These are phyloP conservation scores for Parapsyche elsis DNA, from an alignment of 1,140 invertebrate species.

Conservation along the genomic window DNA sequence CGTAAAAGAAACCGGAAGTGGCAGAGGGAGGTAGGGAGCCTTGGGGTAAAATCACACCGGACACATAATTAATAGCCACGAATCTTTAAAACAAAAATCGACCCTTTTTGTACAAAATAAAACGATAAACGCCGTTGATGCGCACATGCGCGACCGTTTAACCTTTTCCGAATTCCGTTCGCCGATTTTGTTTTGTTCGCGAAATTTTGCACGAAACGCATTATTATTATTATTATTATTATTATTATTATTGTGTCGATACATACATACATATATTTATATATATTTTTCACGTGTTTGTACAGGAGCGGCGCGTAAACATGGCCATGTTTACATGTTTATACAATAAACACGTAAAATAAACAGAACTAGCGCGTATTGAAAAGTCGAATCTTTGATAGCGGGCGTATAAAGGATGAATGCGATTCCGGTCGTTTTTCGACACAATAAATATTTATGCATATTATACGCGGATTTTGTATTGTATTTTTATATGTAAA, in stretches of 20 bases:
- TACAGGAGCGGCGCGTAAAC: neutral
- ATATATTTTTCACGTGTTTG: neutral
- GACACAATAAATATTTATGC: no score
- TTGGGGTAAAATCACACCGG: neutral
- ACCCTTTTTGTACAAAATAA: no score
- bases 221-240: no score
- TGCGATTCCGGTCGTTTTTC: neutral
- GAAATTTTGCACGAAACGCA: no score
- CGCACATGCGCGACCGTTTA: neutral
- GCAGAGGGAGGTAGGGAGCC: neutral
- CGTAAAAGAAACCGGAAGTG: neutral
- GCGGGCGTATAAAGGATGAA: neutral
- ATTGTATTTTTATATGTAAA: neutral
- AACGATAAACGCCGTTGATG: neutral
- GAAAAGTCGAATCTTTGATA: neutral
- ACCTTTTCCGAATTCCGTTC: no score
- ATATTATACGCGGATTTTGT: neutral
- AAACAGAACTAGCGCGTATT: neutral
- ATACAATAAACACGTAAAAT: conserved; percentile 1
- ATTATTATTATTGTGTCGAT: neutral
- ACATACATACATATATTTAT: neutral
- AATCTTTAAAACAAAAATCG: no score
- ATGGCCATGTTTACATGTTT: neutral
- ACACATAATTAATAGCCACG: neutral
- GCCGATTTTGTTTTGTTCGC: no score